Conservation (phyloP, 2,888 invertebrate species). For the Gnatocerus cornutus region DNA sequence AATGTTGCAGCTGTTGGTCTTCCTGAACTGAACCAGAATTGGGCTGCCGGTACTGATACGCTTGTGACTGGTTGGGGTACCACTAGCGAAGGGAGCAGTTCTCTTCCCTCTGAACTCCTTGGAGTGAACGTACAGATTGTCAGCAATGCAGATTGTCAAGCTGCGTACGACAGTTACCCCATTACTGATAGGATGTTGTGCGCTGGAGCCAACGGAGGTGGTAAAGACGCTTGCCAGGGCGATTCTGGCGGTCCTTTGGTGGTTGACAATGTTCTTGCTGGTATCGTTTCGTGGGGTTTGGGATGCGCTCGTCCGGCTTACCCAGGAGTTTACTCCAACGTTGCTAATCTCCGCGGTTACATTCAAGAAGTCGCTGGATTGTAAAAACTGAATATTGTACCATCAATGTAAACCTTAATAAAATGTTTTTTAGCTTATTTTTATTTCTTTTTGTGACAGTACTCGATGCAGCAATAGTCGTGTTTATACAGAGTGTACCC, state of each 20-base stretch:
- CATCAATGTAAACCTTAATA: no score
- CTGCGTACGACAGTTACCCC: slow-evolving; percentile 37
- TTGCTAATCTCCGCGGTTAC: slow-evolving; percentile 25
- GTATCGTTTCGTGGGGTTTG: slow-evolving; percentile 53
- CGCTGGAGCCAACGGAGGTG: slow-evolving; percentile 57
- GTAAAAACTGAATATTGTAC: background rate
- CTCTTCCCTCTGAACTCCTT: slow-evolving; percentile 29
- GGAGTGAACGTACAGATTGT: slow-evolving; percentile 44
- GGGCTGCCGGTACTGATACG: slow-evolving; percentile 19
- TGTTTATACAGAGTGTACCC: no score
- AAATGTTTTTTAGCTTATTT: no score
- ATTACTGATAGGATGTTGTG: slow-evolving; percentile 58
- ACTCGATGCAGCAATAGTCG: no score
- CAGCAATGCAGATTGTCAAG: slow-evolving; percentile 31
- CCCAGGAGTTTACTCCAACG: slow-evolving; percentile 53
- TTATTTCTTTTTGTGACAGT: no score
- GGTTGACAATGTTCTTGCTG: slow-evolving; percentile 47
- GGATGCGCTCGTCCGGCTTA: slow-evolving; percentile 48
- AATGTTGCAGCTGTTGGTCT: slow-evolving; percentile 27
- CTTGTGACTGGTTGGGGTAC: slow-evolving; percentile 49
- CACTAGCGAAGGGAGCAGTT: slow-evolving; percentile 13
- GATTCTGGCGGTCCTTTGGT: slow-evolving; percentile 58
- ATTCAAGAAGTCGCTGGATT: slow-evolving; percentile 13
- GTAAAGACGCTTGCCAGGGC: slow-evolving; percentile 60
- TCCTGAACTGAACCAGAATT: slow-evolving; percentile 3